Evolutionary conservation across 2,113 vertebrate species (phyloP).

Genomic region (Myrmecophaga tridactyla): DNA sequence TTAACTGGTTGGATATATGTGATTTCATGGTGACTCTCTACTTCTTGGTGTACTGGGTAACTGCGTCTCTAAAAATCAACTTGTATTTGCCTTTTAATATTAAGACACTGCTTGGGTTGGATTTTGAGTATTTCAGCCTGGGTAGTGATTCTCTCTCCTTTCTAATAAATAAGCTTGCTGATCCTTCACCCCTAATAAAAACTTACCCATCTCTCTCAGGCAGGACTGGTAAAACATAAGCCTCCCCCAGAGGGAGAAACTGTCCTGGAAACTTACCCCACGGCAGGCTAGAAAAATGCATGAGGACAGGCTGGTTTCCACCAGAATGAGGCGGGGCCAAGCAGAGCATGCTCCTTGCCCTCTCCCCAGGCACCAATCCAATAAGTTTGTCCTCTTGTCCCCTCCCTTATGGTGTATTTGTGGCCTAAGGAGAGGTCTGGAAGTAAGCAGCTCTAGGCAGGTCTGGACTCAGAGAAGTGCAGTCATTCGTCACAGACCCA

Average conservation of each 20-base stretch:
- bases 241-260: no score
- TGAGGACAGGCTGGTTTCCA: neutral
- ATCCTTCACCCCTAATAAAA: neutral
- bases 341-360: rapidly evolving
- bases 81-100: neutral
- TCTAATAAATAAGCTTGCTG: neutral
- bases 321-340: neutral
- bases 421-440: neutral
- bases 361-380: neutral
- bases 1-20: rapidly evolving
- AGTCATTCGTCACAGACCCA: rapidly evolving
- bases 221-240: neutral
- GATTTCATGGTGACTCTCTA: neutral
- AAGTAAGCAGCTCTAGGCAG: rapidly evolving
- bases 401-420: neutral
- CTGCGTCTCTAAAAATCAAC: neutral
- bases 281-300: neutral
- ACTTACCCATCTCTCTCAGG: neutral
- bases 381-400: rapidly evolving
- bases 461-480: neutral
- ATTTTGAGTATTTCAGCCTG: neutral
- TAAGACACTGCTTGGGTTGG: neutral
- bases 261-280: neutral
- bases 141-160: neutral
- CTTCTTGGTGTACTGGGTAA: neutral